Evolutionary conservation across 1,140 invertebrate genomes (phyloP).

Genomic region (Drosophila cardini): DNA sequence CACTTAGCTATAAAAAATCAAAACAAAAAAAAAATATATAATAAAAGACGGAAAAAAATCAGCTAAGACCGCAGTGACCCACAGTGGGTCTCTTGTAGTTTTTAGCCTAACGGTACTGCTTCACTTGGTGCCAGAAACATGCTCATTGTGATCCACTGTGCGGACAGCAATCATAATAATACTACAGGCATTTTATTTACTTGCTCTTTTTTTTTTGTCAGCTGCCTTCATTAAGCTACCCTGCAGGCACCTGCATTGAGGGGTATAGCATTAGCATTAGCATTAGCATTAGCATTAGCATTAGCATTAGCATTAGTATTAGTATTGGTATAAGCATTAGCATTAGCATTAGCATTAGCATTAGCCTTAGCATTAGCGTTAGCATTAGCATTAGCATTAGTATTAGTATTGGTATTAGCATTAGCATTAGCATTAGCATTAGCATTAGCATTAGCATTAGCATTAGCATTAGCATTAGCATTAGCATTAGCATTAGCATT

Average conservation of each 20-base stretch:
- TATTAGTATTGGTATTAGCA: not conserved
- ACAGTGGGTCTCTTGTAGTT: conserved; percentile 25
- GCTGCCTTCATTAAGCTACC: conserved; percentile 21
- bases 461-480: too few relatives aligned
- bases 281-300: not conserved
- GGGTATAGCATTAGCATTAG: not conserved
- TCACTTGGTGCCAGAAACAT: conserved; percentile 1
- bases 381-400: too few relatives aligned
- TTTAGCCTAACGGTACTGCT: conserved; percentile 26
- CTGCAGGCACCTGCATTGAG: not conserved
- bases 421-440: too few relatives aligned
- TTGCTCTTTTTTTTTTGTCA: conserved; percentile 9
- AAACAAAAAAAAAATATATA: not conserved
- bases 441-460: not conserved
- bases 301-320: too few relatives aligned
- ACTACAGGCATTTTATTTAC: conserved; percentile 19
- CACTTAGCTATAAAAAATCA: conserved; percentile 6
- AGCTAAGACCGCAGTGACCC: not conserved
- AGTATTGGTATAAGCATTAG: not conserved
- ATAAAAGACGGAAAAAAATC: too few relatives aligned
- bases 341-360: too few relatives aligned
- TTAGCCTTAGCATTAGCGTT: not conserved
- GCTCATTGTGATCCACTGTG: conserved; percentile 23
- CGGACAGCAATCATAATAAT: conserved; percentile 16
- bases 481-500: not conserved